Percentiles rank a stretch among this genome's conserved stretches.
Evolutionary conservation across 1,140 invertebrate species (phyloP).

Genomic region (Hyphantria cunea): DNA sequence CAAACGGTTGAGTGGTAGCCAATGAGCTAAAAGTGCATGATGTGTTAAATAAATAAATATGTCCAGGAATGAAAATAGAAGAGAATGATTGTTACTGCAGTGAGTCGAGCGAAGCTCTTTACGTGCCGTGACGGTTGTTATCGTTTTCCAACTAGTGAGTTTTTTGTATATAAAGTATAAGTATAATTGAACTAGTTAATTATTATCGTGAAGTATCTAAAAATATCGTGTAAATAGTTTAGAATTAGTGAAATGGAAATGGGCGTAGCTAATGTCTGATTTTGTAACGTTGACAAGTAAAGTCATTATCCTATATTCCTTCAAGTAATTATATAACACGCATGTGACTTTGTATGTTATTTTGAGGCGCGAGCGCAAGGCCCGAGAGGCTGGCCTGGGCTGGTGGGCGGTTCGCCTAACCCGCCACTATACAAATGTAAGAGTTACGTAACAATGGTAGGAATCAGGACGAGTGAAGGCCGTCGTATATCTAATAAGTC

Average conservation of each 20-base stretch:
- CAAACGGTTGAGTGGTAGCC: too few species aligned
- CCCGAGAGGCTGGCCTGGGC: constrained; percentile 53
- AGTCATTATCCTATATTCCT: too few species aligned
- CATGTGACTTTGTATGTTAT: too few species aligned
- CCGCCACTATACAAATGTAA: constrained; percentile 74
- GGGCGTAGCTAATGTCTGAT: constrained; percentile 32
- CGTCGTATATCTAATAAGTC: constrained; percentile 75
- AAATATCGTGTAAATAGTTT: constrained; percentile 5
- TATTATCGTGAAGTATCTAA: constrained; percentile 31
- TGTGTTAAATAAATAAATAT: too few species aligned
- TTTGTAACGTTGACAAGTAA: constrained; percentile 39
- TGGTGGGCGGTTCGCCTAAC: constrained; percentile 59
- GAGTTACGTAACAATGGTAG: constrained; percentile 76
- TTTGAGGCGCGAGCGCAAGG: constrained; percentile 28
- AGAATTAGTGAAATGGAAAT: constrained; percentile 32
- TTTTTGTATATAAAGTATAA: constrained; percentile 65
- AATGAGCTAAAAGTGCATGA: too few species aligned
- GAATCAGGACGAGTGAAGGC: constrained; percentile 80
- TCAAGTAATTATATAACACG: too few species aligned
- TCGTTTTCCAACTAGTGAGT: constrained; percentile 78
- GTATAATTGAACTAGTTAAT: constrained; percentile 51
- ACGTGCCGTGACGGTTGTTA: constrained; percentile 75
- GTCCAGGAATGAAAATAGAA: constrained; percentile 5
- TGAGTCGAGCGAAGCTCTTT: constrained; percentile 60
- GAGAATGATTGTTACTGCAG: neutral